phyloP scores from a whole-genome alignment of 2,797 vertebrate genomes.

The Hapalemur alaotrensis region DNA sequence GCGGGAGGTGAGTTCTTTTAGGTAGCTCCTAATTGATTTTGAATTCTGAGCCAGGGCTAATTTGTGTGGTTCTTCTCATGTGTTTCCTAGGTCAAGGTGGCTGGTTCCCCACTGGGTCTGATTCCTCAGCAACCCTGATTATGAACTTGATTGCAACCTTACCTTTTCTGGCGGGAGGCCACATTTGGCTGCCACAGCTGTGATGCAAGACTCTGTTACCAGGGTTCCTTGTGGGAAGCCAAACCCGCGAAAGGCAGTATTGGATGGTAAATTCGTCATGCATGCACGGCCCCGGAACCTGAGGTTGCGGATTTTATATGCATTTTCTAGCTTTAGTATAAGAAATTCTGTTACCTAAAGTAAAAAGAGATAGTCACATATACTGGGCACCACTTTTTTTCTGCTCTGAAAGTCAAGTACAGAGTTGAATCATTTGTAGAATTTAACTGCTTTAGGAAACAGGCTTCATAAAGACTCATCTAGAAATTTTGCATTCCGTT shows the following conservation, averaged over 20 bases:
- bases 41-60: neutral
- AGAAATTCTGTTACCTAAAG: slow-evolving; percentile 81
- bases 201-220: slow-evolving; percentile 84
- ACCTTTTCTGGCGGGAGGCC: slow-evolving; percentile 85
- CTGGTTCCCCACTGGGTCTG: neutral
- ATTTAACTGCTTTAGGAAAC: neutral
- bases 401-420: slow-evolving; percentile 39
- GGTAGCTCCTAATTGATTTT: neutral
- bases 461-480: neutral
- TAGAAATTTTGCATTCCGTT: neutral
- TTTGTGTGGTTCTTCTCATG: neutral
- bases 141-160: neutral
- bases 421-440: neutral
- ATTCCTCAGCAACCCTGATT: neutral
- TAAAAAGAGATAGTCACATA: slow-evolving; percentile 15
- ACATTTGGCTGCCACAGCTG: slow-evolving; percentile 83
- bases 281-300: slow-evolving; percentile 78
- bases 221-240: slow-evolving; percentile 85
- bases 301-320: slow-evolving; percentile 84
- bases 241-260: slow-evolving; percentile 84
- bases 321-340: slow-evolving; percentile 83
- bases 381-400: neutral
- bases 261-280: slow-evolving; percentile 85
- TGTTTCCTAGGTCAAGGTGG: neutral
- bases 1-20: neutral